Evolutionary conservation across 1,140 invertebrate species (phyloP).

Genomic region (Zaprionus vittiger): DNA sequence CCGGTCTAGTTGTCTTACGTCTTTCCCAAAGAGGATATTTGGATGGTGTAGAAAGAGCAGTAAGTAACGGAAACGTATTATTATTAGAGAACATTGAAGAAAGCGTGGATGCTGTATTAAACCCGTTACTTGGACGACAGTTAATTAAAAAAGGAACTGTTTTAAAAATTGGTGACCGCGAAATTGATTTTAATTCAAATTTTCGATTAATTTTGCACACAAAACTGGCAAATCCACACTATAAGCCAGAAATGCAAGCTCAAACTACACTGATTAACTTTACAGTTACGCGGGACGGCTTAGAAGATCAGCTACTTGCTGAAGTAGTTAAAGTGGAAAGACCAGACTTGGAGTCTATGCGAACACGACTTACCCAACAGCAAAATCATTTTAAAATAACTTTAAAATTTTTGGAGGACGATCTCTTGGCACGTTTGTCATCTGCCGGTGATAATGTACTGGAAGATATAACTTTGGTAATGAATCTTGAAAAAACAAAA

Average conservation of each 20-base stretch:
- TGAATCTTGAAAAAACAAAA: slow-evolving; percentile 97
- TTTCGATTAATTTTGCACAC: slow-evolving; percentile 96
- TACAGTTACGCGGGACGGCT: slow-evolving; percentile 95
- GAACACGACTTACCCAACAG: slow-evolving; percentile 92
- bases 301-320: slow-evolving; percentile 97
- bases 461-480: slow-evolving; percentile 94
- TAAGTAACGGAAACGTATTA: slow-evolving; percentile 90
- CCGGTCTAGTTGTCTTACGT: slow-evolving; percentile 90
- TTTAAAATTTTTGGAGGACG: slow-evolving; percentile 95
- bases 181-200: slow-evolving; percentile 93
- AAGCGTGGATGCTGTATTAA: slow-evolving; percentile 94
- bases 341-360: slow-evolving; percentile 93
- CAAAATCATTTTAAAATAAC: slow-evolving; percentile 98
- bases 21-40: slow-evolving; percentile 93
- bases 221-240: slow-evolving; percentile 96
- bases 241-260: no score
- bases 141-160: slow-evolving; percentile 93
- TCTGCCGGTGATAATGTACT: slow-evolving; percentile 96
- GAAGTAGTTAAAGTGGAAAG: slow-evolving; percentile 97
- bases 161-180: slow-evolving; percentile 94
- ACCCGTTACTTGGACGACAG: slow-evolving; percentile 94
- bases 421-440: slow-evolving; percentile 92
- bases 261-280: slow-evolving; percentile 98
- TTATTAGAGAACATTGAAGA: slow-evolving; percentile 96
- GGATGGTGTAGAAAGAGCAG: slow-evolving; percentile 92